These are phyloP conservation scores for Planiliza haematocheilus DNA, from an alignment of 2,113 vertebrate genomes.

Conservation along the genomic window DNA sequence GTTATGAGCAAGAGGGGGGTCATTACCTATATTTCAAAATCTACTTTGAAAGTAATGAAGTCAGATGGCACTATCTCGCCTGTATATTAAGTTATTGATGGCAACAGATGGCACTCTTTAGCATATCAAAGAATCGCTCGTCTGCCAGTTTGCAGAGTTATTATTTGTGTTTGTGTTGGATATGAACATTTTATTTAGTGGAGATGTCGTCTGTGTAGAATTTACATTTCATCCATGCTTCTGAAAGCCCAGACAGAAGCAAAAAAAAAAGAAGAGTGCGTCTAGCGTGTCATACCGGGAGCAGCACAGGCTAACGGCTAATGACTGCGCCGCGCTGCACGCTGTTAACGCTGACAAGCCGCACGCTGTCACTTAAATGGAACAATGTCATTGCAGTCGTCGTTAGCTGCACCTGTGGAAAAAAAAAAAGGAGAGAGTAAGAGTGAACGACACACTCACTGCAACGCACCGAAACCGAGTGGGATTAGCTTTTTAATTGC, in stretches of 20 bases:
- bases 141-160: constrained; percentile 32
- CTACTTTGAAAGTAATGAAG: constrained; percentile 65
- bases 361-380: background rate
- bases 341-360: background rate
- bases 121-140: constrained; percentile 54
- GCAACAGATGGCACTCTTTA: constrained; percentile 64
- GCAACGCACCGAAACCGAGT: constrained; percentile 18
- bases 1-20: constrained; percentile 36
- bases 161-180: constrained; percentile 47
- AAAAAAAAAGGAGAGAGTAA: background rate
- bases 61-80: constrained; percentile 47
- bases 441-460: constrained; percentile 10
- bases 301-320: background rate
- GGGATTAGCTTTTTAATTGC: constrained; percentile 45
- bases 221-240: constrained; percentile 23
- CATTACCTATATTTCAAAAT: constrained; percentile 56
- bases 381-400: background rate
- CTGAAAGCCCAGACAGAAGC: background rate
- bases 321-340: background rate
- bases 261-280: background rate
- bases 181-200: constrained; percentile 1
- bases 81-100: constrained; percentile 56
- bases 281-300: constrained; percentile 1
- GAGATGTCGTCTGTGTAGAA: constrained; percentile 14
- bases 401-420: background rate